Base-by-base conservation (phyloP, 2,797 vertebrate genomes). In the Cossypha polioptera region DNA sequence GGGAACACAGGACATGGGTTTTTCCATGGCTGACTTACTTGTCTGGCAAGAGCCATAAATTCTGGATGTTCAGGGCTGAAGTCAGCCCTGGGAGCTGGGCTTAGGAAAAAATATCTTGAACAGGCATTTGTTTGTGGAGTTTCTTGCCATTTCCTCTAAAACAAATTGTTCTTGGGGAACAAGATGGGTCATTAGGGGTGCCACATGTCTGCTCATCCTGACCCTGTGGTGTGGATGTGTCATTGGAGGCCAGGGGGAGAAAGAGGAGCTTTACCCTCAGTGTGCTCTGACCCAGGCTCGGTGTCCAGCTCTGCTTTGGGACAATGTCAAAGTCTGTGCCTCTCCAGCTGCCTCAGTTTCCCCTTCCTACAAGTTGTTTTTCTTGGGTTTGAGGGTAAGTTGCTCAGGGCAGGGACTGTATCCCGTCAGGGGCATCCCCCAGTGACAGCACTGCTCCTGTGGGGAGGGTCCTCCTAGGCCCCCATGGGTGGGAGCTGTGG, bases 211-310 rank as follows among this genome's bases (percentile, higher is more conserved):
- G 79, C 15, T 55, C 7, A 21, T 19, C 26, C 31, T 0, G 0
- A 9, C 35, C 67, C 42, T 78, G 25, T 4, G 2, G 13, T 0
- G 0, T 1, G 7, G 33, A 21, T 2, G 2, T 38, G 8, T 11
- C 13, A 26, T 29, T 50, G 21, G 50, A 48, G 45, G n/a, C 0
- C 7, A 24, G n/a, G 8, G 3, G 35, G 16, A 31, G 33, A 16
- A 54, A 48, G 82, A 87, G 40, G 19, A 78, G 19, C 54, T 73
- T 43, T n/a, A 28, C 14, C 38, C 1, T 40, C 10, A 1, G 13
- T 0, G 0, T 48, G 28, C 62, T 76, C 38, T 18, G 57, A 17
- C 3, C 35, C 35, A 19, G 54, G 14, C 48, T 54, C 0, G 0
- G 16, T 33, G 50, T 57, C 75, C 45, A 36, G 47, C 63, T 65